Base-by-base conservation (phyloP, 2,888 invertebrate genomes). In the Leptura quadrifasciata region DNA sequence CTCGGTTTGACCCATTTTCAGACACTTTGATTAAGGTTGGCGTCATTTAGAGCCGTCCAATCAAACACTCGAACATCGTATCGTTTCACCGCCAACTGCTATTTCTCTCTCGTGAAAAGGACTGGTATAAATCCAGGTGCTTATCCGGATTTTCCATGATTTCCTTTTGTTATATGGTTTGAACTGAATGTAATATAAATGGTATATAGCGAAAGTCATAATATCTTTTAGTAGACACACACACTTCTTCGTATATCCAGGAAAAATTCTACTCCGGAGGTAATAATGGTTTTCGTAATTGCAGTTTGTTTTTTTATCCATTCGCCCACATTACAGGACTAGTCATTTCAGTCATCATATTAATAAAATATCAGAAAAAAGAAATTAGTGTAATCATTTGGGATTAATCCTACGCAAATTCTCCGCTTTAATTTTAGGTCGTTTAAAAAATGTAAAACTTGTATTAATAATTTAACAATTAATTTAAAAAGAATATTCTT, bases 81-180 rank as follows among this genome's bases (percentile, higher is more conserved):
- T 71, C 60, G 60, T 47, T 71, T 71, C 52, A 71, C 61, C 71
- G 61, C 52, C 71, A 71, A 71, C 71, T 71, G 71, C 47, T 31
- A 39, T 61, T 71, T 52, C 71, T 71, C 71, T 71, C 61, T 71
- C 35, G 61, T 71, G 71, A 52, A 71, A 57, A 61, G 71, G 27
- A 52, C 61, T 57, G 71, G 39, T 71, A 71, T 71, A 71, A 71
- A 71, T 71, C 71, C 71, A 71, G 71, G 71, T 61, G 71, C 71
- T 71, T 71, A 71, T 52, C 57, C 71, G 71, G 71, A 71, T 71
- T 71, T 71, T 61, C 71, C 61, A 61, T 71, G 71, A 60, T 71
- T 71, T 61, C 61, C 47, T 61, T 71, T 47, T 71, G 71, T 61
- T 61, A 71, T 61, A 52, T 39, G 27, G 60, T 18, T 71, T 61